phyloP scores from a whole-genome alignment of 1,140 invertebrate species.

The Pseudomyrmex cubaensis region DNA sequence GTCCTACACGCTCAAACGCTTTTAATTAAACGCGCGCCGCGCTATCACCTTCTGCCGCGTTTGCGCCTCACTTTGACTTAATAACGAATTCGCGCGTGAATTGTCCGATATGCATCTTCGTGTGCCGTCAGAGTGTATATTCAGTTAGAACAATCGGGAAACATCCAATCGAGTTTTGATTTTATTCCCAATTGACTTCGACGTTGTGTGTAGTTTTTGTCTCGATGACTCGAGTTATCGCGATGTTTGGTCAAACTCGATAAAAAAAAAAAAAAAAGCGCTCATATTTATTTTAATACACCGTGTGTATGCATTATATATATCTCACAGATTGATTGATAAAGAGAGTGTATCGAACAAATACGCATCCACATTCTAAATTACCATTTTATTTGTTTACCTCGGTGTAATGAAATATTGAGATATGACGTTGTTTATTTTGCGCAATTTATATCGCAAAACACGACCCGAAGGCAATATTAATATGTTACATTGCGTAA shows the following conservation, averaged over 20 bases:
- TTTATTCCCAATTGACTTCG: conserved; percentile 1
- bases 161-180: conserved; percentile 27
- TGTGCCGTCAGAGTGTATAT: not conserved
- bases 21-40: conserved; percentile 42
- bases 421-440: not conserved
- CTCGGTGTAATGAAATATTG: not conserved
- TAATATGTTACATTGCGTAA: not conserved
- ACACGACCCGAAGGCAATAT: not conserved
- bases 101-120: conserved; percentile 21
- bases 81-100: conserved; percentile 49
- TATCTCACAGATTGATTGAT: not conserved
- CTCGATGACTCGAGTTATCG: not conserved
- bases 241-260: not conserved
- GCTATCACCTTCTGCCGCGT: not conserved
- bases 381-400: not conserved
- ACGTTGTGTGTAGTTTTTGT: too few relatives aligned
- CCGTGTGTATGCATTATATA: not conserved
- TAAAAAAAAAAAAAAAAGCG: not conserved
- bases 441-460: not conserved
- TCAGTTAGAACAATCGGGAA: not conserved
- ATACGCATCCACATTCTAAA: not conserved
- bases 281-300: conserved; percentile 11
- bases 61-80: conserved; percentile 4
- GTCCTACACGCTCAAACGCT: conserved; percentile 32
- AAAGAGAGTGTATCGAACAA: too few relatives aligned